Evolutionary conservation across 1,140 invertebrate species (phyloP).

Genomic region (Luehdorfia chinensis): DNA sequence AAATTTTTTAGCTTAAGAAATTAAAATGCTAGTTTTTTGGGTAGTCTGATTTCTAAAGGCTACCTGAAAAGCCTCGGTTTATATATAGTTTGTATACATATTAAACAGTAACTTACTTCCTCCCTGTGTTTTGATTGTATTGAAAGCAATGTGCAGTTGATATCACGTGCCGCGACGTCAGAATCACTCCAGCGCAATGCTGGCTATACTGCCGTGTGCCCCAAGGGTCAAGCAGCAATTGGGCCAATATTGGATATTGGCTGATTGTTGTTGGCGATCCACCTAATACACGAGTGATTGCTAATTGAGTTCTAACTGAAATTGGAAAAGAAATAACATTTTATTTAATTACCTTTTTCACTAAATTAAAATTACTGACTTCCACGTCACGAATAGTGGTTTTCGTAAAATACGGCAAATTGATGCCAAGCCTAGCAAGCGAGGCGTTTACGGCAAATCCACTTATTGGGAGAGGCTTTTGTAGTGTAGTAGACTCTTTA

Average conservation of each 20-base stretch:
- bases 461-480: neutral
- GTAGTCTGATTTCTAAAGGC: no score
- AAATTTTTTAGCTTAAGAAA: no score
- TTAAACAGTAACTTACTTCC: conserved; percentile 43
- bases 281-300: conserved; percentile 43
- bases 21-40: no score
- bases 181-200: conserved; percentile 59
- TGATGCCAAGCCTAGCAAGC: neutral
- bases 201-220: conserved; percentile 45
- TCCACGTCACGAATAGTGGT: neutral
- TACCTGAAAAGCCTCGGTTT: no score
- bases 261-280: conserved; percentile 50
- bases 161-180: conserved; percentile 58
- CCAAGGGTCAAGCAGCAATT: conserved; percentile 56
- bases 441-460: neutral
- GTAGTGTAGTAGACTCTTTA: no score
- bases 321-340: conserved; percentile 13
- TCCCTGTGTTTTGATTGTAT: conserved; percentile 43
- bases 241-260: conserved; percentile 55
- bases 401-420: neutral
- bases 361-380: neutral
- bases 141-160: conserved; percentile 65
- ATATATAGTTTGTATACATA: no score
- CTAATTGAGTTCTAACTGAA: conserved; percentile 35
- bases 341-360: neutral